Evolutionary conservation across 2,888 invertebrate genomes (phyloP), one percentile per base, ranked within the genome.

Genomic region (Lasius fuliginosus): DNA sequence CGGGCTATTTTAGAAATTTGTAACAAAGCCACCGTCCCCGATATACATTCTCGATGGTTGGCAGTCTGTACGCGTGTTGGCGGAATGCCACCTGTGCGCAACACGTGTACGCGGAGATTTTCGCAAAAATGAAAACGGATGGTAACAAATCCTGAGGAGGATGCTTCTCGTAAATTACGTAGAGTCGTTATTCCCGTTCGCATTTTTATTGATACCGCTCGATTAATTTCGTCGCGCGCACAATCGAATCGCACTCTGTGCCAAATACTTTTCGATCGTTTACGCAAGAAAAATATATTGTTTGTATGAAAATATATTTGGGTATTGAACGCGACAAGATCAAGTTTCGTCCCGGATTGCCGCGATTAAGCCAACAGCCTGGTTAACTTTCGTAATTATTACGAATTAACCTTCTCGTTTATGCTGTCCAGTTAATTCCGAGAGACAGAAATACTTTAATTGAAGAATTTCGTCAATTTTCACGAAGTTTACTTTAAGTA

Each of bases 71-170:
- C n/a, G 27, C 83, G 46, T 65, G 86, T 86, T 92, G 93, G 92
- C 92, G 85, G 58, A 49, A 56, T 87, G 92, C 92, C 92, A 93
- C 86, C 89, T 85, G 89, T 85, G 89, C 67, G 90, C 91, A 92
- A 91, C 90, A 92, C 87, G 91, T 92, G 90, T 62, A 30, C 62
- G 11, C 42, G 62, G n/a, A 33, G 36, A 40, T 82, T 65, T 67
- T 58, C 67, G 67, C 42, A 68, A 77, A 77, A 56, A 77, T 77
- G 42, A 42, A 77, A 77, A 58, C n/a, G 77, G 53, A 67, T 49
- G 56, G 15, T 27, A 27, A n/a, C 2, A n/a, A 58, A 65, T 75
- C 49, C 46, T 49, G 77, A 58, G 53, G 9, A 0, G 6, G 5
- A 0, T 30, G 23, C 15, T 53, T 4, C 40, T 77, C 53, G 53